These are phyloP conservation scores for Agrochola lota DNA, from an alignment of 2,888 invertebrate species.

Conservation along the genomic window DNA sequence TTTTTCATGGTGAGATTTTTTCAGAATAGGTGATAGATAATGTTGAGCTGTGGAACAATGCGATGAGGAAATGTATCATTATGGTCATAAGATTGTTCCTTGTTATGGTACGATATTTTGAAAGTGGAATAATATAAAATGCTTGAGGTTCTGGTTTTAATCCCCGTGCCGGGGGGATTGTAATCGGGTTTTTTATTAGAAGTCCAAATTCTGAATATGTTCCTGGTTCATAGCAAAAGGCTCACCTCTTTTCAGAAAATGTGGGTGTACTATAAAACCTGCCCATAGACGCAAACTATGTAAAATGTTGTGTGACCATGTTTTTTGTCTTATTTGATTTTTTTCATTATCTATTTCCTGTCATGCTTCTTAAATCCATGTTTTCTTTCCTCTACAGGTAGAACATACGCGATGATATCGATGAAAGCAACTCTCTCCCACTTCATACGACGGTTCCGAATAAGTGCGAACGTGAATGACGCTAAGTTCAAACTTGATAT, in stretches of 20 bases:
- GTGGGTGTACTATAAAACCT: not conserved
- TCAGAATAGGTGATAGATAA: not conserved
- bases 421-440: slow-evolving; percentile 69
- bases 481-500: slow-evolving; percentile 67
- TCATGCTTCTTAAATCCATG: not conserved
- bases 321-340: not conserved
- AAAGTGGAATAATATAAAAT: not conserved
- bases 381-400: slow-evolving; percentile 31
- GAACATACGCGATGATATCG: slow-evolving; percentile 68
- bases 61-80: not conserved
- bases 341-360: not conserved
- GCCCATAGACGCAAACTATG: too few relatives aligned
- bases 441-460: slow-evolving; percentile 62
- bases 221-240: too few relatives aligned
- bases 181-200: not conserved
- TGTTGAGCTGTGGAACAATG: not conserved
- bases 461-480: slow-evolving; percentile 66
- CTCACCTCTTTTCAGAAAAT: not conserved
- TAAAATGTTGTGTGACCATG: not conserved
- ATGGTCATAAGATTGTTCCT: not conserved
- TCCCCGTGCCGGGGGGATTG: not conserved
- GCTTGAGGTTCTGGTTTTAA: not conserved
- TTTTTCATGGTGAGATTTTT: too few relatives aligned
- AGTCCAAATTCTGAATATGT: not conserved
- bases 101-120: not conserved